Evolutionary conservation across 2,113 vertebrate genomes (phyloP), one percentile per base, ranked within the genome.

Genomic region (Myrmecophaga tridactyla): DNA sequence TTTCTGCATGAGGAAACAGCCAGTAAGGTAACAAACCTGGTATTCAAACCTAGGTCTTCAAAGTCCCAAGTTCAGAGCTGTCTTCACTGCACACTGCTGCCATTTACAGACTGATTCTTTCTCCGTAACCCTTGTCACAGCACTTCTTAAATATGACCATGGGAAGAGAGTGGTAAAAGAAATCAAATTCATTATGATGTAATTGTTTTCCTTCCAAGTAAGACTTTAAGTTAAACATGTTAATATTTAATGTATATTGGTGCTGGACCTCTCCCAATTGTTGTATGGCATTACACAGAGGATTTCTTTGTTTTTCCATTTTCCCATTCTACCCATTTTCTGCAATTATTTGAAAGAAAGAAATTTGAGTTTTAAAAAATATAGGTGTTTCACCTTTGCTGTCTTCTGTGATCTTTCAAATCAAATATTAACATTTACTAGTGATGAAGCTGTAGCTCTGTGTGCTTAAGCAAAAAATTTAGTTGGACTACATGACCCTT

Each of bases 171-270:
- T 53, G 7, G 34, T 76, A 46, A 93, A 78, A 93, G 51, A 39
- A 86, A 58, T 60, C 29, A 73, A 39, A 51, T 41, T 63, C 56
- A 31, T 43, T 85, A 23, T 56, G 29, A 86, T 21, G 5, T 56
- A 39, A 77, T 53, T 80, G 29, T 85, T 93, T 73, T 17, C 80
- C 46, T 85, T 85, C 56, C 85, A 86, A 96, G 39, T 18, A 96
- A 86, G 41, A 43, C 18, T 85, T 78, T 78, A 12, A 18, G 58
- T 67, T 46, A 43, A 85, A 89, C 36, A 91, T 58, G 82, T 69
- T 62, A 51, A 70, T 63, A 14, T 84, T 87, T 78, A 46, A 69
- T n/a, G 43, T 73, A 72, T 6, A 34, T 81, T 36, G 70, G 27
- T 80, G 29, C 43, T 27, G 4, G 41, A 20, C 36, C 17, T 86